Percentiles rank a stretch among this genome's conserved stretches.
These are phyloP conservation scores for Andricus curvator DNA, from an alignment of 2,888 invertebrate genomes.

Conservation along the genomic window DNA sequence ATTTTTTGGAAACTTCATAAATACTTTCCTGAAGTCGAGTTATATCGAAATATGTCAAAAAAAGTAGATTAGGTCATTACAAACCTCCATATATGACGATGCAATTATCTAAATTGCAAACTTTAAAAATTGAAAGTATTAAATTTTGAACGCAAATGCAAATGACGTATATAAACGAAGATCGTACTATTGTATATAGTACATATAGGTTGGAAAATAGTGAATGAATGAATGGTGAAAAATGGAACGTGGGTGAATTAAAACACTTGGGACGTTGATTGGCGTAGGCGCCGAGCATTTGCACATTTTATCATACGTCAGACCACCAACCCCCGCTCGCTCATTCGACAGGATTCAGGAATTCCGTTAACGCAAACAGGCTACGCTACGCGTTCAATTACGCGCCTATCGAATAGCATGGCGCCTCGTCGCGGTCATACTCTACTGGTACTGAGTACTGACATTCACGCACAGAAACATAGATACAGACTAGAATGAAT, in stretches of 20 bases:
- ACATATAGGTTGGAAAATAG: neutral
- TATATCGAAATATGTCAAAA: too few species aligned
- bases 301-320: neutral
- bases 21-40: too few species aligned
- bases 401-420: neutral
- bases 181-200: neutral
- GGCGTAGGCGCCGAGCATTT: conserved; percentile 16
- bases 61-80: too few species aligned
- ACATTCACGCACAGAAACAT: neutral
- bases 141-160: neutral
- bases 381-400: neutral
- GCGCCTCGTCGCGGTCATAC: conserved; percentile 4
- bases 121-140: too few species aligned
- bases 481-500: neutral
- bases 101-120: too few species aligned
- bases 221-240: conserved; percentile 7
- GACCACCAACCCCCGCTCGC: conserved; percentile 18
- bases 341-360: conserved; percentile 12
- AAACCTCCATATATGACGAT: too few species aligned
- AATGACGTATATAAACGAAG: conserved; percentile 1
- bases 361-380: conserved; percentile 28
- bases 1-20: too few species aligned
- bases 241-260: neutral
- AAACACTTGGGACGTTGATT: conserved; percentile 1
- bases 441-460: neutral